Percentiles rank a stretch among this genome's conserved stretches.
Evolutionary conservation across 2,113 vertebrate genomes (phyloP).

Genomic region (Camarhynchus parvulus): DNA sequence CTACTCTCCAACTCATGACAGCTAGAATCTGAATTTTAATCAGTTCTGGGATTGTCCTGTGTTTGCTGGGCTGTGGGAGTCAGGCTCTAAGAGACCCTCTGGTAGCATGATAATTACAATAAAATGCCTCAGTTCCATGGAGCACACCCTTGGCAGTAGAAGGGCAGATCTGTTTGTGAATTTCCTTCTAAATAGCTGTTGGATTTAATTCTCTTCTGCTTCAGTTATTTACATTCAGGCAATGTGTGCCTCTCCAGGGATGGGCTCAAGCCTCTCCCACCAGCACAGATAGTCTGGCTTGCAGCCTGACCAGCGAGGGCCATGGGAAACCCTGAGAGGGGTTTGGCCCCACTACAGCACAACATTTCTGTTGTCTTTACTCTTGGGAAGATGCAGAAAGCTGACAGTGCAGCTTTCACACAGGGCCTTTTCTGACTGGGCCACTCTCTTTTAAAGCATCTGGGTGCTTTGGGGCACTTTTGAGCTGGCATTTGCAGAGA

Average conservation of each 20-base stretch:
- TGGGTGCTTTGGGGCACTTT: not conserved
- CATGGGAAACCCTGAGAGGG: not conserved
- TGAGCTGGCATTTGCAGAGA: not conserved
- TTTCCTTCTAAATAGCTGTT: not conserved
- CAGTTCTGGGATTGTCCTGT: not conserved
- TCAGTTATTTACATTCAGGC: not conserved
- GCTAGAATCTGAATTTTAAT: conserved; percentile 12
- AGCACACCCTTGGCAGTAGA: not conserved
- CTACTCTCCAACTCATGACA: not conserved
- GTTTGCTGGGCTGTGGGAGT: not conserved
- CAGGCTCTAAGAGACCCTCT: not conserved
- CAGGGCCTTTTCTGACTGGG: not conserved
- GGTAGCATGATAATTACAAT: not conserved
- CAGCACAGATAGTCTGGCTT: not conserved
- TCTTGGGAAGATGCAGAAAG: not conserved
- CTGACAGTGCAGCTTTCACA: not conserved
- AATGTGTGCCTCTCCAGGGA: not conserved
- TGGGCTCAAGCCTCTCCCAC: not conserved
- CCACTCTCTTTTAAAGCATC: not conserved
- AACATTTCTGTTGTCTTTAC: not conserved
- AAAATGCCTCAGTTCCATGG: not conserved
- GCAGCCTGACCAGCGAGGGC: not conserved
- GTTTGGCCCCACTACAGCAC: not conserved
- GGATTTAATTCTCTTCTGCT: not conserved
- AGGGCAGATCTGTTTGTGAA: not conserved